phyloP scores from a whole-genome alignment of 2,797 vertebrate genomes.

The Ctenosaura bakeri region DNA sequence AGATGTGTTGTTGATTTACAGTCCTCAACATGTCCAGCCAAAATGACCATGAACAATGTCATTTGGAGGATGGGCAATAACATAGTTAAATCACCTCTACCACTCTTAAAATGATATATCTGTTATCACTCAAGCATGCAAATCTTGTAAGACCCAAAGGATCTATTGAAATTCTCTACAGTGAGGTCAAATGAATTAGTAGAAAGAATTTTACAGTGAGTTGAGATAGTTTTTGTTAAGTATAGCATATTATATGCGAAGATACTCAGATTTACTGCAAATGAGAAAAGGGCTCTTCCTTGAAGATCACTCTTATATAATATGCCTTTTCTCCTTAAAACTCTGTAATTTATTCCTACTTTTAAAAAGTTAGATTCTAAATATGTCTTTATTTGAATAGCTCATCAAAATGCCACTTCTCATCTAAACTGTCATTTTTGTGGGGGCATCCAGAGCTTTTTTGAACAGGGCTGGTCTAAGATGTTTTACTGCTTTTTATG shows the following conservation, averaged over 20 bases:
- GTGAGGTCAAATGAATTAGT: background rate
- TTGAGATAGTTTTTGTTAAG: background rate
- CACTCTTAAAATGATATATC: background rate
- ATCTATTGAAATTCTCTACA: background rate
- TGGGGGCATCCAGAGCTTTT: background rate
- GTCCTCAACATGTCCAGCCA: no score
- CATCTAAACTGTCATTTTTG: background rate
- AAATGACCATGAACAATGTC: no score
- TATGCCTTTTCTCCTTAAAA: no score
- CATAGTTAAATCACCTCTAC: background rate
- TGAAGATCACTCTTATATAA: no score
- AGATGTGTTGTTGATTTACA: no score
- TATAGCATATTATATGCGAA: background rate
- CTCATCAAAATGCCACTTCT: background rate
- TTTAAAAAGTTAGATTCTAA: background rate
- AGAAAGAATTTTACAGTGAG: background rate
- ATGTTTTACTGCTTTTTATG: background rate
- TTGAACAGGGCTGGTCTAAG: background rate
- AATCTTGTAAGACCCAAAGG: background rate
- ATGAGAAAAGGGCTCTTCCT: no score
- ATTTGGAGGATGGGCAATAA: background rate
- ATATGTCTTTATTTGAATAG: background rate
- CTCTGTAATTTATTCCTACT: no score
- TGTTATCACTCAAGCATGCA: background rate
- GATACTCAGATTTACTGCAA: background rate